Evolutionary conservation across 1,140 invertebrate genomes (phyloP).

Genomic region (Melipona quadrifasciata): DNA sequence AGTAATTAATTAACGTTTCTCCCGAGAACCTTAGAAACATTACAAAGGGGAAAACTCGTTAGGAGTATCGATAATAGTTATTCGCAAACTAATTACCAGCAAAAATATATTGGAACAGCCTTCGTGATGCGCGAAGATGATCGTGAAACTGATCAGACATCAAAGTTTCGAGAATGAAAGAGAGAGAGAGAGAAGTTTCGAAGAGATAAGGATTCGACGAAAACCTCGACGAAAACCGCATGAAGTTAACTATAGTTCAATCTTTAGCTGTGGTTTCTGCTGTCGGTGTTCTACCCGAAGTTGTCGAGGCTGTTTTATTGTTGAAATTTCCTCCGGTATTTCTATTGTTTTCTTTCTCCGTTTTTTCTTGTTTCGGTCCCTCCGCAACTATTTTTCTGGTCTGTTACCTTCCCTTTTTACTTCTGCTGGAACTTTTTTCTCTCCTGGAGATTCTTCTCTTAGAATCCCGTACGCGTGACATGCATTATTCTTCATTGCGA

Average conservation of each 20-base stretch:
- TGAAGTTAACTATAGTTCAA: neutral
- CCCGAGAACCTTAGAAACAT: neutral
- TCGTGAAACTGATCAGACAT: neutral
- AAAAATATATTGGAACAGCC: too few relatives aligned
- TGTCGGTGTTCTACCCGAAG: neutral
- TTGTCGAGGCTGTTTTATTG: neutral
- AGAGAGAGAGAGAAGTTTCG: neutral
- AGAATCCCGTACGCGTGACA: neutral
- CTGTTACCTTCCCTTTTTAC: neutral
- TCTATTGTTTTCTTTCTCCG: neutral
- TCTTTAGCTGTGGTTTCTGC: neutral
- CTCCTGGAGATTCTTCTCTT: neutral
- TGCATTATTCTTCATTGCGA: neutral
- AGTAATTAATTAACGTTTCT: neutral
- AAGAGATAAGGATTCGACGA: slow-evolving; percentile 2
- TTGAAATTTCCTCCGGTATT: neutral
- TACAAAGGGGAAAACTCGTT: neutral
- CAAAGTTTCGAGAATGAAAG: neutral
- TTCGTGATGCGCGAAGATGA: too few relatives aligned
- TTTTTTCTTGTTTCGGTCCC: neutral
- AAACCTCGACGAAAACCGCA: neutral
- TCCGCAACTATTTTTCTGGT: neutral
- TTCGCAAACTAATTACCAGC: neutral
- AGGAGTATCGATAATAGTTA: neutral
- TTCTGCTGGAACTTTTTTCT: neutral